Percentiles rank a stretch among this genome's conserved stretches.
Evolutionary conservation across 2,797 vertebrate species (phyloP).

Genomic region (Hafferia zeledoni): DNA sequence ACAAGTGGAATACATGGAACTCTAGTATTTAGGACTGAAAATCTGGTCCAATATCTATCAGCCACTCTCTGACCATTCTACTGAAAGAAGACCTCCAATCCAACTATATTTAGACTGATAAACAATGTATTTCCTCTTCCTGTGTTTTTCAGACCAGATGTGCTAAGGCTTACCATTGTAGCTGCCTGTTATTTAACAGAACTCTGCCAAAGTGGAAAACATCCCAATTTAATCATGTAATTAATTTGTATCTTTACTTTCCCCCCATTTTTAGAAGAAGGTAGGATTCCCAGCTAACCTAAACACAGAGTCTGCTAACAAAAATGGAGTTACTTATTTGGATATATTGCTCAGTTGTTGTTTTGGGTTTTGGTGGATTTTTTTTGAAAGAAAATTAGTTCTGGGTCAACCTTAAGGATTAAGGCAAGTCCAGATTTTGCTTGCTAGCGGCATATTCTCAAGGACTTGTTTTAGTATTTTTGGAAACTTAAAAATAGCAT

Average conservation of each 20-base stretch:
- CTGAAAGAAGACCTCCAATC: not conserved
- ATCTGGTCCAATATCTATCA: not conserved
- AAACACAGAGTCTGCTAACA: not conserved
- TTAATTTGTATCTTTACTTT: not conserved
- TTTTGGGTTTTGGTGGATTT: not conserved
- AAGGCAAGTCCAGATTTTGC: slow-evolving; percentile 3
- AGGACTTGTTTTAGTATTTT: slow-evolving; percentile 38
- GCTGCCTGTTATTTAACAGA: slow-evolving; percentile 14
- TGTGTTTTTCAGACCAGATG: slow-evolving; percentile 32
- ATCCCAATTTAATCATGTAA: not conserved
- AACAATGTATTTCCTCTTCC: slow-evolving; percentile 60
- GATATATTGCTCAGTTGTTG: not conserved
- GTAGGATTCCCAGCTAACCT: not conserved
- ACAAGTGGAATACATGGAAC: not conserved
- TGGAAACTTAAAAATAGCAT: slow-evolving; percentile 47
- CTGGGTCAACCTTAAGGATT: not conserved
- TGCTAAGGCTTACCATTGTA: slow-evolving; percentile 23
- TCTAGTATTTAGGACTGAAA: not conserved
- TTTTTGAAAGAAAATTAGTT: not conserved
- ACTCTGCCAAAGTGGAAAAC: slow-evolving; percentile 5
- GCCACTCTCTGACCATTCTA: not conserved
- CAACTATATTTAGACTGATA: slow-evolving; percentile 39
- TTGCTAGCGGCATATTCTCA: slow-evolving; percentile 8
- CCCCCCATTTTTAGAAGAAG: not conserved
- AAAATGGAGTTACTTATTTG: not conserved